Percentiles rank a stretch among this genome's conserved stretches.
These are phyloP conservation scores for Grallaria varia DNA, from an alignment of 2,113 vertebrate species.

Conservation along the genomic window DNA sequence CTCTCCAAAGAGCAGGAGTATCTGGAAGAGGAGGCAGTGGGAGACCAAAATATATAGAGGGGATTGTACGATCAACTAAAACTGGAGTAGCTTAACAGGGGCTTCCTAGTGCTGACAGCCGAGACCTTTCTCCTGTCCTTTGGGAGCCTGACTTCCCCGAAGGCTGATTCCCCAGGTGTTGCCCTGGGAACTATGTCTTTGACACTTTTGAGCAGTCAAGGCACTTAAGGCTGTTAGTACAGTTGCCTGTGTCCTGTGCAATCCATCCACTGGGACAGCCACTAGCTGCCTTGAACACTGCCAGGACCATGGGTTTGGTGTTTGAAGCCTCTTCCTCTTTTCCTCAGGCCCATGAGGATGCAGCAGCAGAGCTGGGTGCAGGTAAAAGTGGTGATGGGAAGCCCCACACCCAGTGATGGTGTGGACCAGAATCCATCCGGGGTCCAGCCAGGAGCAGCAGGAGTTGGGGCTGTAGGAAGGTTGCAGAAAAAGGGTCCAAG, in stretches of 20 bases:
- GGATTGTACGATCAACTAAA: not conserved
- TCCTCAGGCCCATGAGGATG: too few species aligned
- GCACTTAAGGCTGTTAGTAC: not conserved
- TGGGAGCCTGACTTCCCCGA: not conserved
- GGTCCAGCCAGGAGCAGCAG: not conserved
- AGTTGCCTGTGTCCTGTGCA: not conserved
- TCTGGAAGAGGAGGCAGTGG: not conserved
- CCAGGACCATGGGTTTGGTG: not conserved
- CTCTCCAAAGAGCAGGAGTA: not conserved
- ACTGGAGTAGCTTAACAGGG: not conserved
- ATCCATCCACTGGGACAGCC: not conserved
- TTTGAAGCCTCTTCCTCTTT: not conserved
- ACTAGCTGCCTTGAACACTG: not conserved
- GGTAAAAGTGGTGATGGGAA: not conserved
- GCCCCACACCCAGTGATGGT: not conserved
- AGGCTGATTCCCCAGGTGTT: not conserved
- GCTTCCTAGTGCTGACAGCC: not conserved
- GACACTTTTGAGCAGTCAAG: not conserved
- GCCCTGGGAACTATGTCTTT: not conserved
- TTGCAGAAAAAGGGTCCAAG: not conserved
- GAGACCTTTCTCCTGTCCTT: not conserved
- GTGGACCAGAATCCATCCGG: too few species aligned
- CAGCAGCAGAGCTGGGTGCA: not conserved
- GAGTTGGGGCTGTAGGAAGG: not conserved
- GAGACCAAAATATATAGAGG: not conserved